Evolutionary conservation across 2,888 invertebrate species (phyloP), one percentile per base, ranked within the genome.

Genomic region (Athripsodes cinereus): DNA sequence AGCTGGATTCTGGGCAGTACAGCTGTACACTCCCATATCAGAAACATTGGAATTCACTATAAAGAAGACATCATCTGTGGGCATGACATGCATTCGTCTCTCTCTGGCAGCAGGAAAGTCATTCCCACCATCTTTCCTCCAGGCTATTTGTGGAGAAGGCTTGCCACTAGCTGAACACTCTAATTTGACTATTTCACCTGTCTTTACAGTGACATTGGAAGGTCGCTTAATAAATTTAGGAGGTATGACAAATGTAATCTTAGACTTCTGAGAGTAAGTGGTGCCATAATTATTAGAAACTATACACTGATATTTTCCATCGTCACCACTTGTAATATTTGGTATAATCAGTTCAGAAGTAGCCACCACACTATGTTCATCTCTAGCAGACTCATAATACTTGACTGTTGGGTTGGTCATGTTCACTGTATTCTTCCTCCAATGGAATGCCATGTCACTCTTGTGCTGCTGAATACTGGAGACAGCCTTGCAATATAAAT

Each of bases 61-160:
- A 69, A 94, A 92, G 71, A 96, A 92, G 1, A 90, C 86, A 71
- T 95, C 92, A 70, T 96, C 96, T 26, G 86, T 85, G 0, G 92
- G 90, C 84, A 94, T 90, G 50, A 96, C 92, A 74, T 92, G 90
- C 87, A 97, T 90, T 35, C 96, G 80, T 48, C 96, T 83, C 71
- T 97, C 96, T 65, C 90, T 82, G 8, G 96, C 96, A 3, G 97
- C 96, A 6, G 96, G 96, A 72, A 97, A 96, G 69, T 94, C 90
- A 69, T 90, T 89, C 0, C 90, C 92, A n/a, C 92, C 92, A 74
- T 92, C 92, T 73, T 94, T 94, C 67, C 91, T 88, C 88, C 93
- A 88, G 0, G 90, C 88, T 66, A 94, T 91, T 74, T 92, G 88
- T 18, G 96, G 96, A 52, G 82, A 76, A 0, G 96, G 96, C 68